phyloP scores from a whole-genome alignment of 1,140 invertebrate genomes.

The Pseudomyrmex dendroicus region DNA sequence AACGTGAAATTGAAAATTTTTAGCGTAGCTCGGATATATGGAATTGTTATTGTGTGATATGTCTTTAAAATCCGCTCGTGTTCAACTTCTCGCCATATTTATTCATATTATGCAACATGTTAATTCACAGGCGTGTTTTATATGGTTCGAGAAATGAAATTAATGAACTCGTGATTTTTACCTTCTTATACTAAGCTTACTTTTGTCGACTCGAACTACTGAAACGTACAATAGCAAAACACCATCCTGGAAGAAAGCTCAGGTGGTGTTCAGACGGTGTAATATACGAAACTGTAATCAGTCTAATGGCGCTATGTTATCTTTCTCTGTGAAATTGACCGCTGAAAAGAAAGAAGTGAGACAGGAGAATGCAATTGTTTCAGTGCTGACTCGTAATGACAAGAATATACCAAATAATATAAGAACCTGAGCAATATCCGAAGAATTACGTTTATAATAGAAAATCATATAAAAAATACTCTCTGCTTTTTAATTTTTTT shows the following conservation, averaged over 20 bases:
- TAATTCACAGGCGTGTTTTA: constrained; percentile 31
- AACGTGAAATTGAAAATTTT: constrained; percentile 10
- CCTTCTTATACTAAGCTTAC: constrained; percentile 50
- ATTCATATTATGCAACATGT: constrained; percentile 41
- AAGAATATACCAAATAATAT: constrained; percentile 6
- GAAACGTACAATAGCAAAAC: constrained; percentile 31
- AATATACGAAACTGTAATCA: constrained; percentile 73
- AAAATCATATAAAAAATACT: not conserved
- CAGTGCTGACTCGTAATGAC: not conserved
- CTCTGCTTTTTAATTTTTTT: not conserved
- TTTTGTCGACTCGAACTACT: constrained; percentile 15
- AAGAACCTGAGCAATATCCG: not conserved
- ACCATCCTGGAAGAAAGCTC: constrained; percentile 69
- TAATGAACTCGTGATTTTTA: constrained; percentile 54
- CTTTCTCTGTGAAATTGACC: constrained; percentile 62
- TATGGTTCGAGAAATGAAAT: constrained; percentile 38
- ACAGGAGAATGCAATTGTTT: not conserved
- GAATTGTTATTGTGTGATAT: constrained; percentile 37
- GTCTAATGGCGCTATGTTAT: constrained; percentile 76
- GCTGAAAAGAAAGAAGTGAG: constrained; percentile 18
- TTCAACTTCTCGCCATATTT: not conserved
- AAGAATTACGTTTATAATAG: not conserved
- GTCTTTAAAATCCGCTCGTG: not conserved
- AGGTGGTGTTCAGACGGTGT: constrained; percentile 46
- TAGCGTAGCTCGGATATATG: not conserved